Base-by-base conservation (phyloP, 2,888 invertebrate genomes). In the Pseudococcus longispinus region DNA sequence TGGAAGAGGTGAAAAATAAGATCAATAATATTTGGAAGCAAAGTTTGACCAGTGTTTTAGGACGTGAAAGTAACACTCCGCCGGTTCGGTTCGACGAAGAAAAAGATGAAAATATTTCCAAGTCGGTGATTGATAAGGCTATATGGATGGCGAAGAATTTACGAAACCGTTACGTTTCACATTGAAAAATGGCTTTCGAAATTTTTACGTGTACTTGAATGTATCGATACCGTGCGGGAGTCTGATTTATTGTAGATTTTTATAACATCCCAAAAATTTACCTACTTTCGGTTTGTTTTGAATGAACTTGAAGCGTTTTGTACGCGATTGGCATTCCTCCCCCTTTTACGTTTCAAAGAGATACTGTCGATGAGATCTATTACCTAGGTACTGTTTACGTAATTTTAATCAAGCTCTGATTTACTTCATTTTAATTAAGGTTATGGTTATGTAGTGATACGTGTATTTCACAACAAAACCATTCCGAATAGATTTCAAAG, bases 21-120 rank as follows among this genome's bases (percentile, higher is more conserved):
- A n/a, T 80, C 42, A 11, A 20, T 37, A 9, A 4, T 42, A 11
- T 20, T 37, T 80, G 77, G 77, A 15, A 13, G 29, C 29, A 70
- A 70, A 70, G 70, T 70, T 29, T 70, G 18, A 80, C 42, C 77
- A 23, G 77, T 20, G 42, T 80, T 42, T 80, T 80, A 29, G 77
- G 70, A 29, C 70, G 70, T 29, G 77, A 80, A 80, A 80, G 77
- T 80, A 18, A 42, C 5, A 20, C 77, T 13, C 6, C n/a, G 37
- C 23, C 15, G 77, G 37, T 42, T 20, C 13, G 20, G 29, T 42
- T 29, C 20, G 9, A 42, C 2, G 11, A 42, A 80, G 42, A 80
- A 42, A 20, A 80, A 80, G 3, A 20, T 20, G 77, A 37, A 42
- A 80, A 80, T 80, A 8, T 80, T 4, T 42, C 37, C 18, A 13